Evolutionary conservation across 2,113 vertebrate species (phyloP).

Genomic region (Nestor notabilis): DNA sequence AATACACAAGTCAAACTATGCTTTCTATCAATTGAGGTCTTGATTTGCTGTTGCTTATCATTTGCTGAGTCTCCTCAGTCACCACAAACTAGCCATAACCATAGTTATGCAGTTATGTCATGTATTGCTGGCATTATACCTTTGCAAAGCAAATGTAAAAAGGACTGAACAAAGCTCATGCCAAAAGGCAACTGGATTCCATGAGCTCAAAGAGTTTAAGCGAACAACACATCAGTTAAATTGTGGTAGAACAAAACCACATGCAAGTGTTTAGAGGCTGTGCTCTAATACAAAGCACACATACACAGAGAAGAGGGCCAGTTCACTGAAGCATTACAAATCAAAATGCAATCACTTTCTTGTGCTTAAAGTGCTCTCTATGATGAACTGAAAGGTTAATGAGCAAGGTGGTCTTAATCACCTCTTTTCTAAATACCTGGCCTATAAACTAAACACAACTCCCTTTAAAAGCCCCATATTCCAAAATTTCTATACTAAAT

Average conservation of each 20-base stretch:
- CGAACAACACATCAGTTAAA: neutral
- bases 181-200: neutral
- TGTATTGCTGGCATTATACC: neutral
- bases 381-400: conserved; percentile 48
- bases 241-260: neutral
- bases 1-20: neutral
- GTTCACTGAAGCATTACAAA: conserved; percentile 26
- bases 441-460: conserved; percentile 36
- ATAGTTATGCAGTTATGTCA: neutral
- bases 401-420: conserved; percentile 15
- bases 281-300: neutral
- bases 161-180: neutral
- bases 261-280: neutral
- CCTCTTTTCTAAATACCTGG: conserved; percentile 33
- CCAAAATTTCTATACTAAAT: conserved; percentile 28
- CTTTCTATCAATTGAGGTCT: neutral
- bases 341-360: conserved; percentile 37
- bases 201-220: neutral
- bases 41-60: neutral
- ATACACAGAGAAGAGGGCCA: neutral
- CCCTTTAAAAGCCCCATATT: conserved; percentile 19
- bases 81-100: neutral
- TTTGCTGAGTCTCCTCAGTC: neutral
- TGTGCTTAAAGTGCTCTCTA: neutral
- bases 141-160: neutral